Percentiles rank a stretch among this genome's conserved stretches.
Evolutionary conservation across 2,113 vertebrate genomes (phyloP).

Genomic region (Tupaia tana): DNA sequence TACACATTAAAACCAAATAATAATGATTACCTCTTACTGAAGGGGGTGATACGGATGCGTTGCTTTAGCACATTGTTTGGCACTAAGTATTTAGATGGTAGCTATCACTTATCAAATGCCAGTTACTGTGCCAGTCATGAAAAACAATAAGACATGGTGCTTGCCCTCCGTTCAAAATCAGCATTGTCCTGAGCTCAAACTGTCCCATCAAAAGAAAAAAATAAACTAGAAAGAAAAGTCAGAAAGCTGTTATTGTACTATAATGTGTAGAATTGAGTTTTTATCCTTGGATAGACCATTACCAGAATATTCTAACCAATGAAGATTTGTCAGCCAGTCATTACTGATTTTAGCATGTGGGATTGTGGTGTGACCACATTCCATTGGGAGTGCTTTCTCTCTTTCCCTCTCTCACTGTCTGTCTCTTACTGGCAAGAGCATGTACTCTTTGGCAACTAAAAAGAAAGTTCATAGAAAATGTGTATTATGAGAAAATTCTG

Average conservation of each 20-base stretch:
- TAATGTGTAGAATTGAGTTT: background rate
- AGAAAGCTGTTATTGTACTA: background rate
- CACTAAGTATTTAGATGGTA: background rate
- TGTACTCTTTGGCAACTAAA: no score
- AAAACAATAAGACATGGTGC: background rate
- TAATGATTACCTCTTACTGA: background rate
- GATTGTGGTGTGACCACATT: no score
- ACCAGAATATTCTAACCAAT: background rate
- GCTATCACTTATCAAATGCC: background rate
- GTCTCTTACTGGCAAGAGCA: no score
- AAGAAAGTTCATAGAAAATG: no score
- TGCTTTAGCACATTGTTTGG: background rate
- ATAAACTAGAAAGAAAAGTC: background rate
- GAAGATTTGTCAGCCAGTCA: background rate
- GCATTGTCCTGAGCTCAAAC: conserved; percentile 14
- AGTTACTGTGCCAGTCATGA: background rate
- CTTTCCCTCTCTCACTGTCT: no score
- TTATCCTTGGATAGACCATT: background rate
- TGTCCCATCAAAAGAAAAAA: background rate
- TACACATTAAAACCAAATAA: conserved; percentile 8
- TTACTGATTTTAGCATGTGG: conserved; percentile 21
- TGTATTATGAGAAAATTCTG: no score
- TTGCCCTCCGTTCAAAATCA: background rate
- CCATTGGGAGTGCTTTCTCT: no score
- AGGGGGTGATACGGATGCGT: background rate